These are phyloP conservation scores for Actenoides lindsayi DNA, from an alignment of 2,113 vertebrate species.

Conservation along the genomic window DNA sequence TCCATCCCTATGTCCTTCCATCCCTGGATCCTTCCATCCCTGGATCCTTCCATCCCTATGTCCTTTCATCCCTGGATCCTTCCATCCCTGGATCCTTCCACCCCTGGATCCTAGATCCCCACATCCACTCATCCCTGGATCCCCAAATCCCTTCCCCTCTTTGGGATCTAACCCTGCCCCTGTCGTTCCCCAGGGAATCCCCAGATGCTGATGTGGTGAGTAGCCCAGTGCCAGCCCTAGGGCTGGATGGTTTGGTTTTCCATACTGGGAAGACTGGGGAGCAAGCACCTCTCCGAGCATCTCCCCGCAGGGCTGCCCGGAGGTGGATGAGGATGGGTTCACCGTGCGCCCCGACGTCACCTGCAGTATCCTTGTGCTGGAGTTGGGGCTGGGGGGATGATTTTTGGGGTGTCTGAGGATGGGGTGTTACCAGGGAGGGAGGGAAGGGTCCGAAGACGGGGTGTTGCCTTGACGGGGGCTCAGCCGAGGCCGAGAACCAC, in stretches of 20 bases:
- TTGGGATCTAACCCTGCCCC: accelerated
- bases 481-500: slow-evolving; percentile 76
- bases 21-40: neutral
- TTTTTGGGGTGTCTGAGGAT: accelerated
- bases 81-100: neutral
- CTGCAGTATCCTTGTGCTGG: slow-evolving; percentile 85
- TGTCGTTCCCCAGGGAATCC: slow-evolving; percentile 54
- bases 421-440: slow-evolving; percentile 31
- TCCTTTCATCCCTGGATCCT: neutral
- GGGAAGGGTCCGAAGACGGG: accelerated
- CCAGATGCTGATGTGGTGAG: slow-evolving; percentile 73
- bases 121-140: neutral
- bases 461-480: slow-evolving; percentile 79
- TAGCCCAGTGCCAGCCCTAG: neutral
- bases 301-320: slow-evolving; percentile 78
- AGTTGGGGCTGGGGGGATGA: accelerated
- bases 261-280: neutral
- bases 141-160: accelerated
- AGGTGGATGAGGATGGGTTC: slow-evolving; percentile 95
- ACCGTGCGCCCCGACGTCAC: slow-evolving; percentile 85
- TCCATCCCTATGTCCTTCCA: neutral
- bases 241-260: neutral
- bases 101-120: neutral
- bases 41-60: neutral
- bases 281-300: neutral